Base-by-base conservation (phyloP, 2,797 vertebrate genomes). In the Acrossocheilus wenchowensis region DNA sequence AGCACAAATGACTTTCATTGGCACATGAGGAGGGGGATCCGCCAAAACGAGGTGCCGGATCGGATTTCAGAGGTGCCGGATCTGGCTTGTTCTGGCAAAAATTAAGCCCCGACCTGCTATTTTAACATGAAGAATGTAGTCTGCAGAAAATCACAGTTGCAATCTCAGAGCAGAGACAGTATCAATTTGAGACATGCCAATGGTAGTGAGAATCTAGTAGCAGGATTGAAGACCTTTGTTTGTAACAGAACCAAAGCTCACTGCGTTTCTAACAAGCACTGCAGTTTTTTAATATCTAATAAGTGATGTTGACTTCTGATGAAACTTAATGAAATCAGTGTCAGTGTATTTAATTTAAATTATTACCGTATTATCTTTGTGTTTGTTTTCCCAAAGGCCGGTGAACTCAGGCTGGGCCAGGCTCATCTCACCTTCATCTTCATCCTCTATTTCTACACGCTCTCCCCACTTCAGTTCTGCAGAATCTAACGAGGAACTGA, bases 381-480 rank as follows among this genome's bases (percentile, higher is more conserved):
- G 87, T 11, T 93, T 90, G 11, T 90, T 92, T 57, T 91, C 89
- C 97, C 97, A 97, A 23, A 98, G 95, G 30, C 97, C 97, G 0
- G 91, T 91, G 90, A 98, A 96, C 90, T 98, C 97, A 0, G 97
- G 97, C 89, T 96, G 92, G 7, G 91, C 90, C 36, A 98, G 90
- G 6, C 82, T 94, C 82, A 95, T 89, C 0, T 92, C 86, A 23
- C 80, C 78, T 57, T 66, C 73, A 71, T 43, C 85, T 48, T 81
- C 54, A 73, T 89, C 80, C 84, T 87, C 5, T 68, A 68, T 39
- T 17, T 9, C 19, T 30, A 41, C 43, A 89, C 82, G 66, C 89
- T 90, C 82, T 30, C 19, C 54, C 87, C 0, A 87, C 45, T 93
- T 93, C 6, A 6, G 73, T 81, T 93, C 92, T 43, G 90, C 90